Evolutionary conservation across 2,797 vertebrate species (phyloP).

Genomic region (Epinephelus awoara): DNA sequence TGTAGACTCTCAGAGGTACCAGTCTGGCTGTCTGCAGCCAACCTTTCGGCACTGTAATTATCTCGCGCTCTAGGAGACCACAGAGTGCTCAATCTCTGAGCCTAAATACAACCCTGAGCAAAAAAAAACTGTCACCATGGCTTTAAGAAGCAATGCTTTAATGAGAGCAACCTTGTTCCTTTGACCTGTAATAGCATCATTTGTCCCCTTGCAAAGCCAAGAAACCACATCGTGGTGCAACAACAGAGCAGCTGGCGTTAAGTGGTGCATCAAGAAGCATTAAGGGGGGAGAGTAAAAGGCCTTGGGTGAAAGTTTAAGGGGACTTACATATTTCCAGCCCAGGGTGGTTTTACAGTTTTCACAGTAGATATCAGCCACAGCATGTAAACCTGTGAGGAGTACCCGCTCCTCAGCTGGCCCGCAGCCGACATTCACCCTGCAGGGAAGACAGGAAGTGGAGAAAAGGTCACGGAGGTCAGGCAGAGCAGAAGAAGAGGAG

Average conservation of each 20-base stretch:
- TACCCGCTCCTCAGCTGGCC: constrained; percentile 96
- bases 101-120: constrained; percentile 46
- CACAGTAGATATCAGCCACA: constrained; percentile 98
- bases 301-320: background rate
- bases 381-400: constrained; percentile 97
- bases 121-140: constrained; percentile 33
- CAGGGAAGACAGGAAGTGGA: constrained; percentile 17
- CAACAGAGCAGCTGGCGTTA: background rate
- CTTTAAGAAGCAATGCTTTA: constrained; percentile 47
- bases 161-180: constrained; percentile 37
- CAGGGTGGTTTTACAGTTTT: constrained; percentile 99
- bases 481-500: background rate
- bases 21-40: constrained; percentile 63
- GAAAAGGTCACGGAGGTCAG: constrained; percentile 20
- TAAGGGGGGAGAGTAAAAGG: background rate
- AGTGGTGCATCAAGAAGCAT: background rate
- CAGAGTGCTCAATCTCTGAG: constrained; percentile 35
- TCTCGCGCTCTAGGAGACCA: constrained; percentile 45
- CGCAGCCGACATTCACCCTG: constrained; percentile 98
- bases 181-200: constrained; percentile 36
- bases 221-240: constrained; percentile 1
- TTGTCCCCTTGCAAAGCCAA: constrained; percentile 23
- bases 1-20: constrained; percentile 69
- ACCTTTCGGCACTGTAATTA: constrained; percentile 72
- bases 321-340: constrained; percentile 98